Base-by-base conservation (phyloP, 2,888 invertebrate genomes). In the Dynastes grantii region DNA sequence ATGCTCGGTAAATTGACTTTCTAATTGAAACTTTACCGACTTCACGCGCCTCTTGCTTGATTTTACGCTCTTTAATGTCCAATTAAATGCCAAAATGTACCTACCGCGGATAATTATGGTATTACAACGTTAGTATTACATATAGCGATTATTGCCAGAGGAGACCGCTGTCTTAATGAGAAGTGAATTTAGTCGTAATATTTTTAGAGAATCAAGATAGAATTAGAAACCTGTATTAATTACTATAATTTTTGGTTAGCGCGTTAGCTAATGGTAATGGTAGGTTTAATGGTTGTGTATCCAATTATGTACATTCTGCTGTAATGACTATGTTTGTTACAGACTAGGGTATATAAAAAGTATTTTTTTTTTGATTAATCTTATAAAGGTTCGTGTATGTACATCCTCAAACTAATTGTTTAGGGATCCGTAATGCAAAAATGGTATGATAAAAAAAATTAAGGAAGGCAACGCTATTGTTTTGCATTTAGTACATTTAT, bases 1-100 rank as follows among this genome's bases (percentile, higher is more conserved):
- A 67, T 67, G 45, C 65, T 58, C 55, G 55, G 55, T 27, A 58
- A 58, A 58, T 58, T 58, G 55, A 67, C 65, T 45, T 67, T 67
- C 65, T 67, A 67, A 67, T 67, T 45, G 8, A 11, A 11, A 67
- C 45, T 67, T n/a, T 45, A 22, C 22, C 40, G 45, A 22, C 40
- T 32, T 67, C 22, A 67, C 45, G 55, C 55, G 55, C 22, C 55
- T 58, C 55, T 58, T 58, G 55, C 55, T 58, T 58, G 55, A 58
- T 58, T 58, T 58, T 58, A 58, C 55, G 55, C 55, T 58, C 55
- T 58, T 58, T 58, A 58, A 58, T 22, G 55, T 58, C 55, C 9
- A 58, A 58, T 58, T 58, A 58, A 58, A 58, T 58, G 55, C 55
- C 55, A 22, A 58, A 58, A 45, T 8, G 45, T 63, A 63, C 63